These are phyloP conservation scores for Sebastes alutus DNA, from an alignment of 2,797 vertebrate genomes.

Conservation along the genomic window DNA sequence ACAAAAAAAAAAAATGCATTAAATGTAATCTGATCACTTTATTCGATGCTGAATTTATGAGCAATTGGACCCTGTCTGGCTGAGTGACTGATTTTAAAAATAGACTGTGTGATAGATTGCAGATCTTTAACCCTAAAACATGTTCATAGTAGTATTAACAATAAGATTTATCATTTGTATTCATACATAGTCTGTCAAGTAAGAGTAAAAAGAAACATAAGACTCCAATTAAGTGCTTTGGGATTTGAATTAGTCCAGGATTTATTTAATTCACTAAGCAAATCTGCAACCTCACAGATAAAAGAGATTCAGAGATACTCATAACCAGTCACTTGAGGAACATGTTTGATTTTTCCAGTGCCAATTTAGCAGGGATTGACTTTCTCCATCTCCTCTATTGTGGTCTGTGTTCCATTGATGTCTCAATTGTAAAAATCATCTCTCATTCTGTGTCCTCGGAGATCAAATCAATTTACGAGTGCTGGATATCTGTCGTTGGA, in stretches of 20 bases:
- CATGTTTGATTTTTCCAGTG: constrained; percentile 59
- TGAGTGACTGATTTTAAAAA: constrained; percentile 89
- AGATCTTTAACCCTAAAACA: constrained; percentile 39
- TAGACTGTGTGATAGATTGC: constrained; percentile 76
- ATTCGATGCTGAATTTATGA: constrained; percentile 91
- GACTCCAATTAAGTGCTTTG: not conserved
- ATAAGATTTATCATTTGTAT: not conserved
- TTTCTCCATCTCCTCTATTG: constrained; percentile 71
- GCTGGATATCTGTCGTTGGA: constrained; percentile 81
- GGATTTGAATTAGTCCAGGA: not conserved
- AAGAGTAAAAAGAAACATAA: not conserved
- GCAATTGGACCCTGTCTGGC: constrained; percentile 80
- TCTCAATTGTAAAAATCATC: constrained; percentile 84
- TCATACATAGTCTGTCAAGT: not conserved
- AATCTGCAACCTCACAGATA: constrained; percentile 15
- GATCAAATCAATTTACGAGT: constrained; percentile 85
- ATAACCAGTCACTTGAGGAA: constrained; percentile 29
- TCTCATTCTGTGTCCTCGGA: constrained; percentile 77
- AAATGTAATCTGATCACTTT: constrained; percentile 93
- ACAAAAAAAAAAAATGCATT: constrained; percentile 86
- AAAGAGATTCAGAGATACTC: constrained; percentile 19
- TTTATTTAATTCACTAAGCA: constrained; percentile 24
- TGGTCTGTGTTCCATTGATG: constrained; percentile 81
- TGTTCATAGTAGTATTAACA: constrained; percentile 46
- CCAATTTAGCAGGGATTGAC: constrained; percentile 66